phyloP scores from a whole-genome alignment of 2,113 vertebrate genomes.

The Platichthys flesus region DNA sequence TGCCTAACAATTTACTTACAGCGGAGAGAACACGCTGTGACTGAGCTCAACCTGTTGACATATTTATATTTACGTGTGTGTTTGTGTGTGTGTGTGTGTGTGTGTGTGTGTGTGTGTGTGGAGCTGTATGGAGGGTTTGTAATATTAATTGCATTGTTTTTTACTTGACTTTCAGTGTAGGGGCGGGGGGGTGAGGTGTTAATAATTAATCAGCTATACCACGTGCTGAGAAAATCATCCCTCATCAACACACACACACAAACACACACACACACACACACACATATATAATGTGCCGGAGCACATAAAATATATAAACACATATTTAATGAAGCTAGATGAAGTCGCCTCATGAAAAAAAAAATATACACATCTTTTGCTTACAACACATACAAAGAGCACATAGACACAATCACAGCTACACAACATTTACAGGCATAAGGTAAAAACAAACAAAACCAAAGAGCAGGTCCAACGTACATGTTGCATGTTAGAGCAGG shows the following conservation, averaged over 20 bases:
- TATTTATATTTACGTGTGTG: constrained; percentile 8
- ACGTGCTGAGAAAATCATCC: constrained; percentile 37
- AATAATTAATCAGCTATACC: constrained; percentile 72
- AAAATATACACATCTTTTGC: too few species aligned
- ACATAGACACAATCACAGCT: too few species aligned
- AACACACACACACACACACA: constrained; percentile 21
- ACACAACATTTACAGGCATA: too few species aligned
- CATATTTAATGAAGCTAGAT: neutral
- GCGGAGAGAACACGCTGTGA: too few species aligned
- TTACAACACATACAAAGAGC: too few species aligned
- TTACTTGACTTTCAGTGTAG: constrained; percentile 60
- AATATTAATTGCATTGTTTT: constrained; percentile 74
- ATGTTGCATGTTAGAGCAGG: too few species aligned
- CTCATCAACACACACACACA: constrained; percentile 6
- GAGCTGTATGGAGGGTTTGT: constrained; percentile 29
- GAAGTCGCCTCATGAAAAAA: too few species aligned
- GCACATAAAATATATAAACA: constrained; percentile 21
- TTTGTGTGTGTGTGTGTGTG: constrained; percentile 37
- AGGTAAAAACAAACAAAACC: too few species aligned
- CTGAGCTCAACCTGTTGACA: too few species aligned
- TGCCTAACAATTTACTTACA: too few species aligned
- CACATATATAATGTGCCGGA: neutral
- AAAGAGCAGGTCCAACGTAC: too few species aligned
- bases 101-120: constrained; percentile 3
- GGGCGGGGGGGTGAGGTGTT: constrained; percentile 55